phyloP scores from a whole-genome alignment of 2,888 invertebrate species.

The Hermodice carunculata region DNA sequence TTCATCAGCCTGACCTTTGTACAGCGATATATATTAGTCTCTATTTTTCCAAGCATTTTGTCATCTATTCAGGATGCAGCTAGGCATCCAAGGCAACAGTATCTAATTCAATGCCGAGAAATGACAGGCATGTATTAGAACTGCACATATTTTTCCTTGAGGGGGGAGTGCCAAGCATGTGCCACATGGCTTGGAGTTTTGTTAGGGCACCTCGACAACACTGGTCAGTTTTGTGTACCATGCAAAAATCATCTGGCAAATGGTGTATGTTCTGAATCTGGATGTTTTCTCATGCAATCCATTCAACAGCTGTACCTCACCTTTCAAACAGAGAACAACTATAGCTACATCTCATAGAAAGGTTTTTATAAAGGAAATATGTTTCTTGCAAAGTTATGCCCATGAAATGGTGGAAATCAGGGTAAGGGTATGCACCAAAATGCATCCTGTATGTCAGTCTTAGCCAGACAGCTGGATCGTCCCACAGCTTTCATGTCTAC shows the following conservation, averaged over 20 bases:
- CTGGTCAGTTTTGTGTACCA: neutral
- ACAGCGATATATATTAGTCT: neutral
- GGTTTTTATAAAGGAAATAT: constrained; percentile 11
- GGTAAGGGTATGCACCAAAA: constrained; percentile 4
- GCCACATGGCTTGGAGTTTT: neutral
- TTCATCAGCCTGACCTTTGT: neutral
- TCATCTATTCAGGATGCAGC: neutral
- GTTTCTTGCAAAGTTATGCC: constrained; percentile 1
- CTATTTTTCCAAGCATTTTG: neutral
- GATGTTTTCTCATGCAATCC: neutral
- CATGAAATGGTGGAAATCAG: neutral
- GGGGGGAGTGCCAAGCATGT: neutral
- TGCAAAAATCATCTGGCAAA: neutral
- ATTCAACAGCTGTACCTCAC: neutral
- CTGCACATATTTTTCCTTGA: neutral
- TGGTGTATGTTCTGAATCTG: neutral
- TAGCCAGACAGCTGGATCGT: constrained; percentile 17
- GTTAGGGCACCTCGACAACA: neutral
- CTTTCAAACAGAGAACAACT: neutral
- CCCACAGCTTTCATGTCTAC: constrained; percentile 72
- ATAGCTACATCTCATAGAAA: constrained; percentile 7
- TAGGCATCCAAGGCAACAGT: neutral
- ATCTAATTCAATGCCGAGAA: neutral
- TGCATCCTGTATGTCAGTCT: constrained; percentile 13
- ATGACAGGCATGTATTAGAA: neutral